Conservation (phyloP, 2,888 invertebrate species). For the Ectemnius continuus region DNA sequence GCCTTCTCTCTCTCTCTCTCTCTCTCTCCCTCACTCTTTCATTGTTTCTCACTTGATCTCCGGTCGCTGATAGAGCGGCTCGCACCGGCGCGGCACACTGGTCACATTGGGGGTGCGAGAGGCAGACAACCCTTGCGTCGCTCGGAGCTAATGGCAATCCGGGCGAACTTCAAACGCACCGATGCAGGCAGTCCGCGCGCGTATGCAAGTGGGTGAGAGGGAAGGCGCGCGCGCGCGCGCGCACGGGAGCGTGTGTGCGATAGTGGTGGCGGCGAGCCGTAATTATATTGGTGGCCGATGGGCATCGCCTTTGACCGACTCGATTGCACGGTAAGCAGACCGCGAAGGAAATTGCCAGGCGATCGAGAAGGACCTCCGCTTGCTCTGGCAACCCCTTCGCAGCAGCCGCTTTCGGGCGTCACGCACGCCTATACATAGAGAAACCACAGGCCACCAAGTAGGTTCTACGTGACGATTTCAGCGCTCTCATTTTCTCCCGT, state of each 20-base stretch:
- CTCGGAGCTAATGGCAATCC: slow-evolving; percentile 69
- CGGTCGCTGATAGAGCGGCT: slow-evolving; percentile 26
- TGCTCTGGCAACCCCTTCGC: slow-evolving; percentile 23
- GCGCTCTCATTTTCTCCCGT: background rate
- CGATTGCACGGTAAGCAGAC: slow-evolving; percentile 71
- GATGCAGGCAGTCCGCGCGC: slow-evolving; percentile 38
- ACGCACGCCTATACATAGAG: no score
- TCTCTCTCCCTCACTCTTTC: slow-evolving; percentile 16
- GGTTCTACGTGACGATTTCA: no score
- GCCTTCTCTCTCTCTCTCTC: slow-evolving; percentile 7
- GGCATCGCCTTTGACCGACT: slow-evolving; percentile 72
- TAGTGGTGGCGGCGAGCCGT: slow-evolving; percentile 57
- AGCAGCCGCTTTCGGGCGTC: no score
- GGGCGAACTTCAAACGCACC: slow-evolving; percentile 72
- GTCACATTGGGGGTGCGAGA: background rate
- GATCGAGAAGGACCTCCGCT: slow-evolving; percentile 33
- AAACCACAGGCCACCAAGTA: slow-evolving; percentile 12
- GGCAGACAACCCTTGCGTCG: slow-evolving; percentile 58
- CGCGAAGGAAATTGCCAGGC: slow-evolving; percentile 68
- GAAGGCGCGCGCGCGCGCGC: slow-evolving; percentile 26
- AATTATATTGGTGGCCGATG: slow-evolving; percentile 73
- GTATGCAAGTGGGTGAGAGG: slow-evolving; percentile 48
- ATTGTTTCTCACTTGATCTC: background rate
- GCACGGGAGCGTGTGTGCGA: slow-evolving; percentile 47
- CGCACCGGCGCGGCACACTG: slow-evolving; percentile 4